These are phyloP conservation scores for Porphyrio hochstetteri DNA, from an alignment of 2,113 vertebrate species.

Conservation along the genomic window DNA sequence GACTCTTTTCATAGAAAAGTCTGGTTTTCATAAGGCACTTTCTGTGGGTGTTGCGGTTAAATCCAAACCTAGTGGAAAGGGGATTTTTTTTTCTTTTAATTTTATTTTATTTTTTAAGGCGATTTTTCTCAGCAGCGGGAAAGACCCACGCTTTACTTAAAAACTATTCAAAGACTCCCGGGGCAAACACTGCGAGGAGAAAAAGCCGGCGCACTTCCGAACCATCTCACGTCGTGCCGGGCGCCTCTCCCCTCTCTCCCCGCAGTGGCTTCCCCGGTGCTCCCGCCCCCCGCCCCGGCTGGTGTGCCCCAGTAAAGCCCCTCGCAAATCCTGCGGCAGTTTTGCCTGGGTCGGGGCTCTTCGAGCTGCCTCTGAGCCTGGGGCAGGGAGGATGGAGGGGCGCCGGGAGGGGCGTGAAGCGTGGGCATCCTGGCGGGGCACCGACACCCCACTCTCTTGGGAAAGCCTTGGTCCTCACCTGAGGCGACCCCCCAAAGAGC, in stretches of 20 bases:
- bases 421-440: too few species aligned
- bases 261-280: neutral
- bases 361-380: neutral
- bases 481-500: neutral
- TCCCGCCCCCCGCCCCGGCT: neutral
- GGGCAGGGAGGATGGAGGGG: neutral
- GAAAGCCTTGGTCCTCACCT: neutral
- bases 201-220: neutral
- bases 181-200: neutral
- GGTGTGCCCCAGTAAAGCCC: neutral
- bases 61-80: slow-evolving; percentile 58
- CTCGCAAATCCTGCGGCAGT: neutral
- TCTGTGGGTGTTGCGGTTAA: slow-evolving; percentile 74
- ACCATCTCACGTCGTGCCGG: neutral
- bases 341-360: neutral
- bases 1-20: slow-evolving; percentile 72
- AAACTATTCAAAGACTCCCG: neutral
- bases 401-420: neutral
- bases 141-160: slow-evolving; percentile 35
- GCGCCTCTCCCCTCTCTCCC: neutral
- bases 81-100: slow-evolving; percentile 1
- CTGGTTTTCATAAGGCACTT: slow-evolving; percentile 82
- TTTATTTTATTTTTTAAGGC: slow-evolving; percentile 1
- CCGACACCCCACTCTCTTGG: neutral
- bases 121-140: slow-evolving; percentile 54